Conservation (phyloP, 2,113 vertebrate species). For the Seriola quinqueradiata region DNA sequence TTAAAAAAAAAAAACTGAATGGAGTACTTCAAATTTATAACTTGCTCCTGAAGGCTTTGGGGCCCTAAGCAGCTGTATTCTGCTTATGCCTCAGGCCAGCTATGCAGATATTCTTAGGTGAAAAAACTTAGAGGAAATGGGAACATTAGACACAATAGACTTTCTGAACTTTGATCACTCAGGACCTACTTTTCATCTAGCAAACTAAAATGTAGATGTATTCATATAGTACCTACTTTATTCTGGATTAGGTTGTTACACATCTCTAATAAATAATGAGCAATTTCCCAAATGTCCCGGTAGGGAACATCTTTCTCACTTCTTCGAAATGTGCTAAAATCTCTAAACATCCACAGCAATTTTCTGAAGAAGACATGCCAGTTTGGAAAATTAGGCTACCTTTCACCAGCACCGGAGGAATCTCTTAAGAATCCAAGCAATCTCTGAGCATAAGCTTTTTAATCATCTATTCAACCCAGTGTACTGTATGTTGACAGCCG, state of each 20-base stretch:
- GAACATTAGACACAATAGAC: constrained; percentile 20
- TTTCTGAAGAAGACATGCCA: constrained; percentile 27
- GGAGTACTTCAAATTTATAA: constrained; percentile 9
- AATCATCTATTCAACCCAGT: constrained; percentile 49
- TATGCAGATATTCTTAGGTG: constrained; percentile 20
- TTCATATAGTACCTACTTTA: background rate
- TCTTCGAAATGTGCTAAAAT: constrained; percentile 28
- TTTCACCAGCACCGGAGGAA: constrained; percentile 52
- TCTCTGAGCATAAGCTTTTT: constrained; percentile 39
- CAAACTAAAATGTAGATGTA: background rate
- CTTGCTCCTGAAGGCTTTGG: constrained; percentile 15
- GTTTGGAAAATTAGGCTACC: constrained; percentile 57
- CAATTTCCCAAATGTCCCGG: background rate
- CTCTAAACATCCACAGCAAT: constrained; percentile 28
- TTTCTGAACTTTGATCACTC: constrained; percentile 16
- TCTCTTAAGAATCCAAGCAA: constrained; percentile 24
- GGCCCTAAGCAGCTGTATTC: constrained; percentile 22
- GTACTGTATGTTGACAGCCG: constrained; percentile 23
- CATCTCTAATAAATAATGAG: constrained; percentile 2
- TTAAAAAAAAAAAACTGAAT: constrained; percentile 5
- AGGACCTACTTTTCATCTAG: background rate
- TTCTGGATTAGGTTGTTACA: background rate
- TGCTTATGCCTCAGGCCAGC: constrained; percentile 21
- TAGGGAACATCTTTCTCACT: background rate
- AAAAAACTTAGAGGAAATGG: constrained; percentile 13